phyloP scores from a whole-genome alignment of 2,113 vertebrate species.

The Oplegnathus fasciatus region DNA sequence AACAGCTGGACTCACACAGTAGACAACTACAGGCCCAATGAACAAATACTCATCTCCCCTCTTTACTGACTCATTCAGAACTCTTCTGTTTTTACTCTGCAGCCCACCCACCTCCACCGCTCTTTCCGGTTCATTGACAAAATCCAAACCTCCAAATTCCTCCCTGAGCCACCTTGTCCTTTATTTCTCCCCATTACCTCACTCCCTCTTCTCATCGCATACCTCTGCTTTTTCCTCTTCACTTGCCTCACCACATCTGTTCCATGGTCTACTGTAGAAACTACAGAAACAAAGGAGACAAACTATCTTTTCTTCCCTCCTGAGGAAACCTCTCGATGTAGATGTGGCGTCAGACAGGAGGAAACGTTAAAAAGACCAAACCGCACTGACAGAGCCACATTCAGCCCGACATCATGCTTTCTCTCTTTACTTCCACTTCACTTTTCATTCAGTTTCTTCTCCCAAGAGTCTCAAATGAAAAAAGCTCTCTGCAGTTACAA shows the following conservation, averaged over 20 bases:
- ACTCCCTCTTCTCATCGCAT: neutral
- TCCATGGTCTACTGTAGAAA: neutral
- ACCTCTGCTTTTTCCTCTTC: neutral
- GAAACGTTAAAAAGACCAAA: neutral
- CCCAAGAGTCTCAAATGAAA: neutral
- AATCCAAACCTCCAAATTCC: slow-evolving; percentile 8
- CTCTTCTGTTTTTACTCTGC: too few species aligned
- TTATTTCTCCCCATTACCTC: neutral
- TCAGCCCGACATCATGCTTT: too few species aligned
- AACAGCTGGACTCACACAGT: neutral
- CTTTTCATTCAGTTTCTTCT: neutral
- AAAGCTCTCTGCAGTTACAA: neutral
- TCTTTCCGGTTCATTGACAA: slow-evolving; percentile 11
- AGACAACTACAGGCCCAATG: too few species aligned
- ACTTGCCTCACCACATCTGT: neutral
- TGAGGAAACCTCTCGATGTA: neutral
- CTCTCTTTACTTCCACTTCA: neutral
- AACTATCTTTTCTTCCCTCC: neutral
- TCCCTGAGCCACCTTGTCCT: slow-evolving; percentile 1
- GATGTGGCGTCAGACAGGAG: neutral
- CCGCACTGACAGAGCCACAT: too few species aligned
- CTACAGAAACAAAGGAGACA: slow-evolving; percentile 4
- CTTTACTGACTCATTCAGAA: slow-evolving; percentile 1
- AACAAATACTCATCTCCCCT: neutral
- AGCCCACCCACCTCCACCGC: too few species aligned